Evolutionary conservation across 2,797 vertebrate species (phyloP), one percentile per base, ranked within the genome.

Genomic region (Microchirus variegatus): DNA sequence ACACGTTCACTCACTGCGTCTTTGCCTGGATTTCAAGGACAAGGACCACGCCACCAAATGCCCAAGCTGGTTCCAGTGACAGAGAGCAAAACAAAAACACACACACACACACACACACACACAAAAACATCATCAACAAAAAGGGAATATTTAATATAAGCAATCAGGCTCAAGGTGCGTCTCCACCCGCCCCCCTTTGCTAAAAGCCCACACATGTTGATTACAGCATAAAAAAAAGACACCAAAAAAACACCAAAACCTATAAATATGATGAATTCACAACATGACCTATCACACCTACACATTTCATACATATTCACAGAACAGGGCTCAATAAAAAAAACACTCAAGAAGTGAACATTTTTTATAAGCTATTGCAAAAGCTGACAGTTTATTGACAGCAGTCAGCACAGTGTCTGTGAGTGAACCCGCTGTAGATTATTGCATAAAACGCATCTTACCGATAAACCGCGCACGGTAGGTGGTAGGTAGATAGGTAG

Each of bases 21-120:
- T 85, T 81, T 79, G 78, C 82, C 61, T 77, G 59, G 53, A 66
- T 88, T 72, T 87, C 83, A 90, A 90, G 84, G 88, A 81, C 88
- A 86, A 77, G 55, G 81, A 53, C 15, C 70, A 10, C 68, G 67
- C 57, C 49, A 76, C 79, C n/a, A n/a, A 77, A 67, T 35, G 67
- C 38, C 70, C 52, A 43, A 56, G 59, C 53, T 26, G 63, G 45
- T 67, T 56, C 47, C 48, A 68, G 22, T 42, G 37, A 2, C 1
- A 56, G 35, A 38, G 2, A 63, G 31, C 31, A 52, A 47, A 8
- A 9, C n/a, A n/a, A n/a, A n/a, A n/a, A n/a, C n/a, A n/a, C n/a
- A n/a, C n/a, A n/a, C n/a, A n/a, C n/a, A n/a, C n/a, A n/a, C n/a
- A n/a, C n/a, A n/a, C n/a, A n/a, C n/a, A 55, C 41, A 4, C 52